Percentiles rank a stretch among this genome's conserved stretches.
phyloP scores from a whole-genome alignment of 2,888 invertebrate genomes.

The Dastarcus helophoroides region DNA sequence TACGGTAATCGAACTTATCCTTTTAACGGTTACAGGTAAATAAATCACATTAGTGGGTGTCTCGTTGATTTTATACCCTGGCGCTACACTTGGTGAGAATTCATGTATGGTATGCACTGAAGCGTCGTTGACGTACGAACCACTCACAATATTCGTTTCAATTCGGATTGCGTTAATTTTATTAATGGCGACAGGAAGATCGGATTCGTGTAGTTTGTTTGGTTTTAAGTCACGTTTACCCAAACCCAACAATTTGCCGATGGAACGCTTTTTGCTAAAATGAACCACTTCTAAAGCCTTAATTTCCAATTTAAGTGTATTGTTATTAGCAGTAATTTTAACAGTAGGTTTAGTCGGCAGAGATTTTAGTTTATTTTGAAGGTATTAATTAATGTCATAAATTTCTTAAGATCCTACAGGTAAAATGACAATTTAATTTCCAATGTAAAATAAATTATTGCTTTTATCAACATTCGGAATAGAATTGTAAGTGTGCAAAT shows the following conservation, averaged over 20 bases:
- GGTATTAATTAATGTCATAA: constrained; percentile 8
- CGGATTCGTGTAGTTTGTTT: constrained; percentile 18
- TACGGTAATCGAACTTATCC: constrained; percentile 19
- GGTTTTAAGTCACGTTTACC: constrained; percentile 10
- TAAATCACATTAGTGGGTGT: too few species aligned
- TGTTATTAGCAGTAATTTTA: constrained; percentile 10
- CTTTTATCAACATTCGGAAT: constrained; percentile 12
- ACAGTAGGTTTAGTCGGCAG: constrained; percentile 4
- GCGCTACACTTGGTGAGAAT: constrained; percentile 23
- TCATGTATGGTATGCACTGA: constrained; percentile 26
- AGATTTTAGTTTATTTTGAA: constrained; percentile 1
- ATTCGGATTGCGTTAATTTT: constrained; percentile 22
- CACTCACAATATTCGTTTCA: constrained; percentile 22
- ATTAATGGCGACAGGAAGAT: constrained; percentile 24
- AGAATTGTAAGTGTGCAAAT: constrained; percentile 18
- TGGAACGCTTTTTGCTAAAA: constrained; percentile 9
- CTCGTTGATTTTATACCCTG: constrained; percentile 31
- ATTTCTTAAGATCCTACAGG: constrained; percentile 11
- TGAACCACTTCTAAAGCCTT: constrained; percentile 10
- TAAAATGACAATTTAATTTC: constrained; percentile 5
- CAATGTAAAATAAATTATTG: constrained; percentile 11
- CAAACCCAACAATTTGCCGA: constrained; percentile 22
- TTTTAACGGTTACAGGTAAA: constrained; percentile 21
- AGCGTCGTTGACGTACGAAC: constrained; percentile 22
- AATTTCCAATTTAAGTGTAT: constrained; percentile 13